A percentile compares a stretch with the other conserved stretches of the same genome.
Evolutionary conservation across 2,113 vertebrate species (phyloP).

Genomic region (Macaca fascicularis): DNA sequence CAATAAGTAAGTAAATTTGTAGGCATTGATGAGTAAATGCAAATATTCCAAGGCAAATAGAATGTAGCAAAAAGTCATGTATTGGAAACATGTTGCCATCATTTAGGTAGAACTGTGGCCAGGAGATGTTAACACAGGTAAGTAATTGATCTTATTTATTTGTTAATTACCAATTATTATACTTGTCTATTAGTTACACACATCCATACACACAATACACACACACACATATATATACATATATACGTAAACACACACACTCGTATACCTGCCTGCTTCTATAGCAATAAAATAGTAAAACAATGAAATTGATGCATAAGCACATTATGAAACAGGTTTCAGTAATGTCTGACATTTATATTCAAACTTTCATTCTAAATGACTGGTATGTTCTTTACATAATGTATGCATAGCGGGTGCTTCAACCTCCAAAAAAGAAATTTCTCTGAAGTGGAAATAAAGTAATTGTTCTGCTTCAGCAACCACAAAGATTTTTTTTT

Average conservation of each 20-base stretch:
- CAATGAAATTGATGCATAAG: slow-evolving; percentile 27
- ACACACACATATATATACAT: background rate
- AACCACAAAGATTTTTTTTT: background rate
- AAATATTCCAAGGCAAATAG: background rate
- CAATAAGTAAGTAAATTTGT: background rate
- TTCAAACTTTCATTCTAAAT: slow-evolving; percentile 60
- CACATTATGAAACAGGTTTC: slow-evolving; percentile 34
- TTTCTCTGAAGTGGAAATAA: slow-evolving; percentile 52
- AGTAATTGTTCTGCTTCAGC: slow-evolving; percentile 64
- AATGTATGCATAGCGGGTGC: slow-evolving; percentile 64
- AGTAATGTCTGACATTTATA: slow-evolving; percentile 40
- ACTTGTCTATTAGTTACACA: background rate
- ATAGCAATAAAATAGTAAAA: background rate
- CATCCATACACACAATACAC: too few relatives aligned
- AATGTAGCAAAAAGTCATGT: background rate
- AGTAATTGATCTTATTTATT: background rate
- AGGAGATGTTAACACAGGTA: background rate
- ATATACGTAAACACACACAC: background rate
- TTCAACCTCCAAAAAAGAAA: slow-evolving; percentile 48
- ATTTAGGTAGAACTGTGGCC: background rate
- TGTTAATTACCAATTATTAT: background rate
- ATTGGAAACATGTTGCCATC: fast-evolving
- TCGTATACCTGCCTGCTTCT: background rate
- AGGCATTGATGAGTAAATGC: background rate
- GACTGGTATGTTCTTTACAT: slow-evolving; percentile 53